phyloP scores from a whole-genome alignment of 1,140 invertebrate genomes.

The Leptopilina boulardi region DNA sequence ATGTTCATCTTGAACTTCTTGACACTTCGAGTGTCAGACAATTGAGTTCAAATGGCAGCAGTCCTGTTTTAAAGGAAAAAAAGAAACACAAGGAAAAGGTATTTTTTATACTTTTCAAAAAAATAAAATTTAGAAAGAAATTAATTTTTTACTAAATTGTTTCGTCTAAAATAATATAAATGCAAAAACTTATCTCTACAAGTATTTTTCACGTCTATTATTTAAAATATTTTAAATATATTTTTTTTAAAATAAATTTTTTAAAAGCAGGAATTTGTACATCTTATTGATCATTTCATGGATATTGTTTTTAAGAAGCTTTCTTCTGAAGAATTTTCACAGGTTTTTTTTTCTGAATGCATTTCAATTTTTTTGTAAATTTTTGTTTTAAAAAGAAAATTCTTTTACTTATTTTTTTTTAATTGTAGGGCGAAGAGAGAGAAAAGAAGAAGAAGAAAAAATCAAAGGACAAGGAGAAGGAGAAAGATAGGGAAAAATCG shows the following conservation, averaged over 20 bases:
- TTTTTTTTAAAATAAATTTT: too few relatives aligned
- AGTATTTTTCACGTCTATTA: too few relatives aligned
- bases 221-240: too few relatives aligned
- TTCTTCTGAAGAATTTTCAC: neutral
- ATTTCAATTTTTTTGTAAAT: constrained; percentile 35
- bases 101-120: constrained; percentile 38
- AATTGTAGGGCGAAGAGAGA: constrained; percentile 78
- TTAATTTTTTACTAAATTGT: too few relatives aligned
- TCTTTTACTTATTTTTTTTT: neutral
- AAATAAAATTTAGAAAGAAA: too few relatives aligned
- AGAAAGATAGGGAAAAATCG: constrained; percentile 72
- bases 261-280: neutral
- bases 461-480: constrained; percentile 73
- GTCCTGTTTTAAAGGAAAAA: constrained; percentile 74
- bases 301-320: neutral
- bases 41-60: constrained; percentile 72
- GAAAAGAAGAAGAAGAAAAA: constrained; percentile 76
- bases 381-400: constrained; percentile 28
- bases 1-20: constrained; percentile 77
- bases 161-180: too few relatives aligned
- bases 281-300: neutral
- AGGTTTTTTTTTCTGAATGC: neutral
- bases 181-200: too few relatives aligned
- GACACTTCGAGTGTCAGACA: constrained; percentile 73
- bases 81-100: constrained; percentile 79